Conservation (phyloP, 1,140 invertebrate genomes). For the Drosophila hydei region DNA sequence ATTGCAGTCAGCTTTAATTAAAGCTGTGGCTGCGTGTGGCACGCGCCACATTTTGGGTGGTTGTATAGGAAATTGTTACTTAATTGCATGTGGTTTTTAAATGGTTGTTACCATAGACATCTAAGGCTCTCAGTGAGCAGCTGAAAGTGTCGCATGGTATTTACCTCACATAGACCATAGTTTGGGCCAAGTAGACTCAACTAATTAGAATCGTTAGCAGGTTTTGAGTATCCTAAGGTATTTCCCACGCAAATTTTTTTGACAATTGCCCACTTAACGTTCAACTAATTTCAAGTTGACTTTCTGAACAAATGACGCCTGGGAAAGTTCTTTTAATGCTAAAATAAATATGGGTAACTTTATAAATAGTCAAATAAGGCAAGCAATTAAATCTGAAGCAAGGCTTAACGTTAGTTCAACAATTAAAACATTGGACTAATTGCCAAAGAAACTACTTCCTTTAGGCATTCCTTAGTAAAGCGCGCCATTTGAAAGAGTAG, state of each 20-base stretch:
- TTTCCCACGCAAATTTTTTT: constrained; percentile 27
- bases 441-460: too few species aligned
- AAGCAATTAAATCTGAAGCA: not conserved
- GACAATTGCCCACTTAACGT: constrained; percentile 72
- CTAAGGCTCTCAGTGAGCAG: not conserved
- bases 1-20: constrained; percentile 33
- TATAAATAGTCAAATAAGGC: not conserved
- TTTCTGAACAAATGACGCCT: not conserved
- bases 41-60: constrained; percentile 15
- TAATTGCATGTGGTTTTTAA: constrained; percentile 10
- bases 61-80: constrained; percentile 20
- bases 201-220: constrained; percentile 14
- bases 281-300: constrained; percentile 44
- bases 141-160: not conserved
- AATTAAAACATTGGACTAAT: too few species aligned
- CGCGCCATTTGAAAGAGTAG: too few species aligned
- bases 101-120: not conserved
- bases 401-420: too few species aligned
- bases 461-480: too few species aligned
- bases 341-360: not conserved
- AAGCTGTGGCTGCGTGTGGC: constrained; percentile 11
- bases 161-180: too few species aligned
- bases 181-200: constrained; percentile 2
- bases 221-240: constrained; percentile 6
- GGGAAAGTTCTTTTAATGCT: constrained; percentile 14